Conservation (phyloP, 1,140 invertebrate genomes). For the Neodiprion lecontei region DNA sequence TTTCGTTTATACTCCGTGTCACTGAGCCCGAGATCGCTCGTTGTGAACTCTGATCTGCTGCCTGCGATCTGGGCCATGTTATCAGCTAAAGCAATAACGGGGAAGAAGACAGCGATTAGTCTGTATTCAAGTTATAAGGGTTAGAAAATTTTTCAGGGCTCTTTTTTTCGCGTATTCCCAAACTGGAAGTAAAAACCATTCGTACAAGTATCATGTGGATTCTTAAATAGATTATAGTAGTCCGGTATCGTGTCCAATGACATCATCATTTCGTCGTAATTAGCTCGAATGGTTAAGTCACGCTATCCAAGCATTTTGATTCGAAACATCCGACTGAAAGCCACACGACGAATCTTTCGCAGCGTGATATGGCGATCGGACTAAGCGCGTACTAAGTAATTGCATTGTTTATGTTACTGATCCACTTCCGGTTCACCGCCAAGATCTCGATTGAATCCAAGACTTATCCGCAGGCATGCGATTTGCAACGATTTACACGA, state of each 20-base stretch:
- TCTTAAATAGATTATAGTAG: conserved; percentile 21
- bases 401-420: no score
- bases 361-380: no score
- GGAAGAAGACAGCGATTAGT: conserved; percentile 20
- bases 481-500: no score
- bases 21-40: conserved; percentile 25
- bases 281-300: not conserved
- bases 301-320: not conserved
- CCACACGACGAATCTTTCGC: no score
- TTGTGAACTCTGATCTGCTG: conserved; percentile 39
- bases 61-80: conserved; percentile 43
- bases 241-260: conserved; percentile 23
- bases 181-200: not conserved
- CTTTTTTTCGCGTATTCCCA: not conserved
- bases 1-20: conserved; percentile 43
- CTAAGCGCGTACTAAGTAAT: no score
- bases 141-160: not conserved
- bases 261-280: conserved; percentile 15
- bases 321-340: no score
- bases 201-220: not conserved
- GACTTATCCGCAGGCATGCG: not conserved
- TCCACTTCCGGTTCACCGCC: not conserved
- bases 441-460: no score
- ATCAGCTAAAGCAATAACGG: conserved; percentile 37
- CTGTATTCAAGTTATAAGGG: conserved; percentile 1